Evolutionary conservation across 1,140 invertebrate genomes (phyloP).

Genomic region (Procambarus virginalis): DNA sequence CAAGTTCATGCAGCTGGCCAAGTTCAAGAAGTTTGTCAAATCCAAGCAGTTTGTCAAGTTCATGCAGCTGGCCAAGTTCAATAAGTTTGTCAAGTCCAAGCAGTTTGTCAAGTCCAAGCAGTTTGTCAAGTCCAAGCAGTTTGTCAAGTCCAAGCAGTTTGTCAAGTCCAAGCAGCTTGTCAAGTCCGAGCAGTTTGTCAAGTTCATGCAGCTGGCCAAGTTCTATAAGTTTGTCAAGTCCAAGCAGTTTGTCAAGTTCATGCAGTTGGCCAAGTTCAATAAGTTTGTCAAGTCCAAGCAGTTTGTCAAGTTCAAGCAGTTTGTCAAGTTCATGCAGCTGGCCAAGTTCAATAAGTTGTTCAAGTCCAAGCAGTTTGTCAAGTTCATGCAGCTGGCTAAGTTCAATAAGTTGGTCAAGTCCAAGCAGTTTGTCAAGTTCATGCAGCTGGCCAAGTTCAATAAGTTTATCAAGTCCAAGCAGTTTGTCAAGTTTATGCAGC

Average conservation of each 20-base stretch:
- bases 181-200: neutral
- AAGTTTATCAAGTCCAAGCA: too few species aligned
- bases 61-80: neutral
- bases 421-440: too few species aligned
- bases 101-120: constrained; percentile 14
- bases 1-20: too few species aligned
- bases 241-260: neutral
- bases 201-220: neutral
- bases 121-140: neutral
- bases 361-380: too few species aligned
- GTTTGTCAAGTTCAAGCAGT: too few species aligned
- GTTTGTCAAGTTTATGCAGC: too few species aligned
- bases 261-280: neutral
- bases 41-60: neutral
- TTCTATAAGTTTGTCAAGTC: neutral
- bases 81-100: neutral
- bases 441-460: too few species aligned
- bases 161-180: neutral
- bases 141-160: neutral
- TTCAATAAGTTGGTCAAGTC: too few species aligned
- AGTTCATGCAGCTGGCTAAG: too few species aligned
- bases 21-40: neutral
- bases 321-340: too few species aligned
- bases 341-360: too few species aligned
- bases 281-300: neutral